Conservation (phyloP, 2,113 vertebrate genomes). For the Coregonus clupeaformis region DNA sequence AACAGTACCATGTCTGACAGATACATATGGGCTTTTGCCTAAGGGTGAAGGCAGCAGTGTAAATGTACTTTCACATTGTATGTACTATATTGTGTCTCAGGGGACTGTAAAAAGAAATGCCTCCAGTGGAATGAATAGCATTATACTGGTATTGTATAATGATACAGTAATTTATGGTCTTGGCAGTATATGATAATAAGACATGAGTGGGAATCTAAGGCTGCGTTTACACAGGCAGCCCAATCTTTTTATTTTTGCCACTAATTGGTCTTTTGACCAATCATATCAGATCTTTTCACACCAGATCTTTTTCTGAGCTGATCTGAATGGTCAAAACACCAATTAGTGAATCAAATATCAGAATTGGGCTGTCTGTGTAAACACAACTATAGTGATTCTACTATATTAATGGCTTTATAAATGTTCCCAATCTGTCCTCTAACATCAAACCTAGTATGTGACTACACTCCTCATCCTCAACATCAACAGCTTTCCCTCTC, state of each 20-base stretch:
- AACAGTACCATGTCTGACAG: neutral
- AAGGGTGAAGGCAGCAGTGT: neutral
- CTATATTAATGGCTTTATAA: neutral
- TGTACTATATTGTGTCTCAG: neutral
- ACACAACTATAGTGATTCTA: too few relatives aligned
- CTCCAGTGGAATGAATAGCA: neutral
- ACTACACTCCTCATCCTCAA: neutral
- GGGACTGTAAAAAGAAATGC: neutral
- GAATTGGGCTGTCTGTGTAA: too few relatives aligned
- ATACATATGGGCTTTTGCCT: neutral
- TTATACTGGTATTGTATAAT: neutral
- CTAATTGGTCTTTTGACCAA: too few relatives aligned
- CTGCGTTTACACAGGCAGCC: too few relatives aligned
- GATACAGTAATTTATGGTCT: neutral
- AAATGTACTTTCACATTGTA: too few relatives aligned
- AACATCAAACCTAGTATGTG: constrained; percentile 12
- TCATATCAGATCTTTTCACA: too few relatives aligned
- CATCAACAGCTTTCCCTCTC: constrained; percentile 16
- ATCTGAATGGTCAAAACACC: too few relatives aligned
- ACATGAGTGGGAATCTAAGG: neutral
- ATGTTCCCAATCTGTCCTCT: constrained; percentile 10
- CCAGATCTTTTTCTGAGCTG: too few relatives aligned
- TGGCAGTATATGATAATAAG: neutral
- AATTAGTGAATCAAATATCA: too few relatives aligned
- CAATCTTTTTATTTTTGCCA: too few relatives aligned